Evolutionary conservation across 2,113 vertebrate genomes (phyloP), one percentile per base, ranked within the genome.

Genomic region (Blennius ocellaris): DNA sequence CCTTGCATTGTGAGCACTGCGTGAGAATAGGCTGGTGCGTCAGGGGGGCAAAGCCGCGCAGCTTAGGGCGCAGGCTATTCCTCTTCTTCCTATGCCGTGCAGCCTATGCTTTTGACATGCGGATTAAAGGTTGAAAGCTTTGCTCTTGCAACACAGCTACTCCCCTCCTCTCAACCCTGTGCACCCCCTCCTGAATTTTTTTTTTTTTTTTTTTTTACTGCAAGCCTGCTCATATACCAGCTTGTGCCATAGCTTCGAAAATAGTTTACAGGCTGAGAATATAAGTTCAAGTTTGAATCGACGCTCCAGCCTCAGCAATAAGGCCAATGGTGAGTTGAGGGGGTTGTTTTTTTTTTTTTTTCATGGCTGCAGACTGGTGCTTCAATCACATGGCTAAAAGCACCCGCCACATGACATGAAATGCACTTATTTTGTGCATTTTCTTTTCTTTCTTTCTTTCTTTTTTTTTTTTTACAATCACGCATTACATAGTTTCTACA

Each of bases 111-210:
- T 91, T 87, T 89, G 90, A 92, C 93, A 91, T 77, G 81, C 82
- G 78, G 91, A 87, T 89, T 90, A 93, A 87, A 87, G 84, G 84
- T 87, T 89, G 91, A 89, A 91, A 89, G 90, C 86, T 84, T 84
- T 74, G 67, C 75, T 86, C 80, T 80, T 72, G 80, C 80, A 83
- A 80, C 86, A 76, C 68, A 80, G 70, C 73, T 48, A 47, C 73
- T 0, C 59, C 50, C 65, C 49, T 10, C 45, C 37, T 12, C 16
- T 40, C 39, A 17, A 36, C 54, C 74, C 49, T 36, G 44, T 44
- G 41, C 48, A 70, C 84, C 47, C 52, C 56, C 6, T n/a, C 58
- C 15, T 48, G 6, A 6, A 1, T 7, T 7, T 7, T 7, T 3
- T n/a, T 12, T 5, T 44, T 14, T 48, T 14, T n/a, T 30, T 38